phyloP scores from a whole-genome alignment of 2,888 invertebrate species.

The Callinectes sapidus region DNA sequence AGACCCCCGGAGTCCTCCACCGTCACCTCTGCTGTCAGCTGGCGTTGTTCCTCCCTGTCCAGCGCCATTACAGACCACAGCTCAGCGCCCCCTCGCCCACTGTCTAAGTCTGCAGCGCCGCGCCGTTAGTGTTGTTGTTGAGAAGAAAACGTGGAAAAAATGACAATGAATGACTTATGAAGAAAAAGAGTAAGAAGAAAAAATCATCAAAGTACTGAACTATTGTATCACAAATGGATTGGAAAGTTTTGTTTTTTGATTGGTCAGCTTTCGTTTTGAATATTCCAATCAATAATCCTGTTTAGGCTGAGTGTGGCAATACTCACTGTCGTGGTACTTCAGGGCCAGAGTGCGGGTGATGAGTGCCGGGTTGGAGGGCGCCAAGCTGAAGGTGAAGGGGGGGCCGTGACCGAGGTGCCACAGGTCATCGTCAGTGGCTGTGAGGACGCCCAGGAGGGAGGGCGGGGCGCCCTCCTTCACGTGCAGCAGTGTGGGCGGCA shows the following conservation, averaged over 20 bases:
- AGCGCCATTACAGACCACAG: conserved; percentile 58
- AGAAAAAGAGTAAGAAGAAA: neutral
- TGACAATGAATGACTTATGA: neutral
- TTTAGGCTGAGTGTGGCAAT: neutral
- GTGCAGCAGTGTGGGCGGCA: conserved; percentile 62
- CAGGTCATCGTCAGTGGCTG: conserved; percentile 57
- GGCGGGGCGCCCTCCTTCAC: conserved; percentile 57
- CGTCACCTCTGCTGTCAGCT: conserved; percentile 58
- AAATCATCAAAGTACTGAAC: neutral
- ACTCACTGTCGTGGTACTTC: conserved; percentile 60
- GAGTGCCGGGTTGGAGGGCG: conserved; percentile 49
- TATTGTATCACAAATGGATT: neutral
- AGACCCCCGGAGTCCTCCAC: conserved; percentile 60
- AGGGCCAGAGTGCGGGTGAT: conserved; percentile 49
- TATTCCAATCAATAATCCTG: neutral
- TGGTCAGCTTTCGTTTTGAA: neutral
- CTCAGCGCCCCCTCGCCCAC: conserved; percentile 64
- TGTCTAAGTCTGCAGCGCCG: conserved; percentile 53
- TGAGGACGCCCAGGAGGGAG: conserved; percentile 45
- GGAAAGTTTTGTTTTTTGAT: neutral
- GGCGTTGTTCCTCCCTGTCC: conserved; percentile 64
- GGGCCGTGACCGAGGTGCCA: conserved; percentile 56
- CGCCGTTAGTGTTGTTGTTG: neutral
- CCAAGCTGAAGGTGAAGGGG: conserved; percentile 55
- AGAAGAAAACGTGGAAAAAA: neutral